A percentile compares a stretch with the other conserved stretches of the same genome.
These are phyloP conservation scores for Trichoplax adhaerens DNA, from an alignment of 37 sponge, comb jelly and placozoan genomes.

Conservation along the genomic window DNA sequence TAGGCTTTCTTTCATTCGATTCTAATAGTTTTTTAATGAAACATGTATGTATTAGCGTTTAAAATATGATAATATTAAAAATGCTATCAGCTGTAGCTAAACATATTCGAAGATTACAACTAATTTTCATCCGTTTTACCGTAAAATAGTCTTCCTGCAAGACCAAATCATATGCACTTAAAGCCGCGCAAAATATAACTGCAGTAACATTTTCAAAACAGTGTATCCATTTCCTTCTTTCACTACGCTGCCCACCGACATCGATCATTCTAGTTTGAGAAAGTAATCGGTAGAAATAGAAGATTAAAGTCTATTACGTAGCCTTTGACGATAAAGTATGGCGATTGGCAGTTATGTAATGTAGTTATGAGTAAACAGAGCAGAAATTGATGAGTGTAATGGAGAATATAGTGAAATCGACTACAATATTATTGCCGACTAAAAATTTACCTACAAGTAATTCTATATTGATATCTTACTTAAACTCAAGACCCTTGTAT, in stretches of 20 bases:
- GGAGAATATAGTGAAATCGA: no score
- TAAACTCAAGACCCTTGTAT: slow-evolving; percentile 42
- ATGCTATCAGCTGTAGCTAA: no score
- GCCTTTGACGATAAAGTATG: no score
- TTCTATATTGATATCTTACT: slow-evolving; percentile 20
- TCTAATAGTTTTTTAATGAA: slow-evolving; percentile 20
- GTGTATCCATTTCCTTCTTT: slow-evolving; percentile 90
- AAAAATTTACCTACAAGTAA: no score
- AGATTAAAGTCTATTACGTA: no score
- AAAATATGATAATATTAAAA: no score
- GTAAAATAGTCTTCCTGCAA: slow-evolving; percentile 59
- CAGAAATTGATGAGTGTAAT: no score
- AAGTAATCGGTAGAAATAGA: no score
- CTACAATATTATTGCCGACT: no score
- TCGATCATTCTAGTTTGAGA: slow-evolving; percentile 42
- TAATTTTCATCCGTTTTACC: slow-evolving; percentile 9
- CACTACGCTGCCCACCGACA: slow-evolving; percentile 91
- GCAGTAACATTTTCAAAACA: slow-evolving; percentile 85
- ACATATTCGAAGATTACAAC: no score
- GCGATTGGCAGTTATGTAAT: no score
- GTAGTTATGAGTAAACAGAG: no score
- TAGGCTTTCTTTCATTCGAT: slow-evolving; percentile 83
- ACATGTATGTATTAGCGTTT: neutral
- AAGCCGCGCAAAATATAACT: slow-evolving; percentile 81
- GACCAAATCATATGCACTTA: slow-evolving; percentile 70